Evolutionary conservation across 2,113 vertebrate species (phyloP), one percentile per base, ranked within the genome.

Genomic region (Pithys albifrons): DNA sequence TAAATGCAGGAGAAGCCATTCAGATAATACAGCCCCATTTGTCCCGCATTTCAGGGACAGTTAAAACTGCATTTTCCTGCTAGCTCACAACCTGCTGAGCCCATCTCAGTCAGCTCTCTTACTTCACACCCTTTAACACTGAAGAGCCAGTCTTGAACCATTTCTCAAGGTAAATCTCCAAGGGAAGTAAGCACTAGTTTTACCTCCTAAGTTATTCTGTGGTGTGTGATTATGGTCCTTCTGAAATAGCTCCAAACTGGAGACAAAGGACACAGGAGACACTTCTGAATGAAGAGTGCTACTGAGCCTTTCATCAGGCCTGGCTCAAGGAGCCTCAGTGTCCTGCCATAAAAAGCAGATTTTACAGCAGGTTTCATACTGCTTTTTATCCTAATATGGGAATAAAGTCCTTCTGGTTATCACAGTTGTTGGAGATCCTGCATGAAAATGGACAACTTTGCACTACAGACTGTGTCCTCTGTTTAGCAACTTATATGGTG

Each of bases 331-430:
- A 96, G 19, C 39, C 51, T 80, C 78, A 57, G 54, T 58, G 85
- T 80, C 57, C 82, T 94, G 82, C 88, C 76, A 93, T 78, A 77
- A 93, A 92, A 91, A 94, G 75, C 69, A 92, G 64, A 65, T 93
- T 96, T 96, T 91, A 75, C 69, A 78, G 58, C 82, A 89, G 90
- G 85, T 90, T 95, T 91, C 55, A 49, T 88, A 57, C n/a, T 91
- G 88, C 37, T 69, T 93, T 95, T 91, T 93, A 83, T 74, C 95
- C 95, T 94, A 94, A 92, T 90, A 95, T 77, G 95, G 88, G n/a
- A 95, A 94, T 65, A 64, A 91, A 92, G 75, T 39, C 80, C 52
- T 93, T 66, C 72, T 96, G 52, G 78, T 94, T 86, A 88, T 85
- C 79, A 90, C 61, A 66, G 45, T 46, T 79, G 27, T 67, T 90